Base-by-base conservation (phyloP, 2,888 invertebrate species). In the Prionchulus punctatus region DNA sequence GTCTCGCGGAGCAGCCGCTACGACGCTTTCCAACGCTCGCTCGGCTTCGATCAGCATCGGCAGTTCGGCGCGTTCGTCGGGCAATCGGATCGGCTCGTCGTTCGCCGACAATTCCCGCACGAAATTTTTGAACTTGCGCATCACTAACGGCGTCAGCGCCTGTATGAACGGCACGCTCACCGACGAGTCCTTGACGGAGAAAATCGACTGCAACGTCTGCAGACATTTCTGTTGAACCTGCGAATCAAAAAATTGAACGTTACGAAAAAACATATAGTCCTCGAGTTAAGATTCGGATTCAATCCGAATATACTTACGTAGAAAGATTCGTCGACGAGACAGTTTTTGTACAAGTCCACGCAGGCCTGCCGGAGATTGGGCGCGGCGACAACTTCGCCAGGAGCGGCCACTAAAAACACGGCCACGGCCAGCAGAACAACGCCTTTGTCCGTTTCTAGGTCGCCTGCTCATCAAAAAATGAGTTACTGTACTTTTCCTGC, bases 281-380 rank as follows among this genome's bases (percentile, higher is more conserved):
- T 51, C n/a, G 7, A 12, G 7, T 26, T 51, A 18, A 51, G 25
- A 15, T 4, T n/a, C 51, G 21, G 18, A 50, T 15, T 27, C 4
- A 12, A 25, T 50, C 18, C 18, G 7, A 27, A 47, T 53, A 53
- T 3, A 53, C 3, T 15, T n/a, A 47, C 42, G 12, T 45, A 7
- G 45, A 23, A n/a, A 23, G 23, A n/a, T 12, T 36, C 36, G 18
- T 12, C 36, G 18, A 36, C 70, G 65, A 77, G 72, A 64, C 87
- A 85, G 67, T 86, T 85, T 42, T 86, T 79, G 74, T 90, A 90
- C 69, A 90, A 84, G 76, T 90, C 87, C 65, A 92, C 85, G 69
- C 88, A 88, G 1, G 89, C 88, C 72, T 86, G 87, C 71, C 87
- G 85, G 55, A 92, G 75, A 65, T 86, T 84, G 15, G 86, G 84